Conservation (phyloP, 2,888 invertebrate species). For the Noctua pronuba region DNA sequence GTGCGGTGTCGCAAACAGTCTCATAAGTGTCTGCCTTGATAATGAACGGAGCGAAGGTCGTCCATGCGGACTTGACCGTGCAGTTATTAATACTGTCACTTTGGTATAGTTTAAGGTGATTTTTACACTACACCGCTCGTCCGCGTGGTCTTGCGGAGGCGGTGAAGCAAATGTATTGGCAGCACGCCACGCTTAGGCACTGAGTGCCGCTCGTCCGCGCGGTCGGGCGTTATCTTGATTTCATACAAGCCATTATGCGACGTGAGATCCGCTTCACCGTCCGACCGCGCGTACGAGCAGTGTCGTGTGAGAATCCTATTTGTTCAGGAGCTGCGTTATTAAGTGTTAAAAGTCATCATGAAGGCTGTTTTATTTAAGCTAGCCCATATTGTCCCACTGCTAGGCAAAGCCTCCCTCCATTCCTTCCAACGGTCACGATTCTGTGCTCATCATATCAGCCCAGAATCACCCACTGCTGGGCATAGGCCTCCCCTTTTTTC, state of each 20-base stretch:
- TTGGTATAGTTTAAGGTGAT: background rate
- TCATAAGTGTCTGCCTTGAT: conserved; percentile 70
- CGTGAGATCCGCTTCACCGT: too few relatives aligned
- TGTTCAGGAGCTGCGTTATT: background rate
- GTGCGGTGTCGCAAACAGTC: conserved; percentile 16
- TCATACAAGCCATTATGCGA: too few relatives aligned
- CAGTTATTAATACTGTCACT: conserved; percentile 19
- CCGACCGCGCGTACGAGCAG: background rate
- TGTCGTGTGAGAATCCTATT: background rate
- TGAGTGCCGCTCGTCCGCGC: background rate
- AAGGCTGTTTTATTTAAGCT: too few relatives aligned
- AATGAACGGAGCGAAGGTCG: conserved; percentile 80
- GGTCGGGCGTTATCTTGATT: background rate
- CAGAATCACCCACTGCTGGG: too few relatives aligned
- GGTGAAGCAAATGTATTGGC: too few relatives aligned
- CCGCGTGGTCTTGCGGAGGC: background rate
- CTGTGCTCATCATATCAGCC: too few relatives aligned
- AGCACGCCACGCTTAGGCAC: background rate
- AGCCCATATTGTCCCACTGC: too few relatives aligned
- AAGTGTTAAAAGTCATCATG: background rate
- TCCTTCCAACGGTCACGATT: too few relatives aligned
- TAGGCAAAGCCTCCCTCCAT: too few relatives aligned
- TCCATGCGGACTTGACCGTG: conserved; percentile 8
- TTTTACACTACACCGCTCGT: background rate
- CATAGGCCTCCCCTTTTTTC: too few relatives aligned